A percentile compares a stretch with the other conserved stretches of the same genome.
Conservation (phyloP, 2,113 vertebrate genomes). For the Dolichallabes microphthalmus region DNA sequence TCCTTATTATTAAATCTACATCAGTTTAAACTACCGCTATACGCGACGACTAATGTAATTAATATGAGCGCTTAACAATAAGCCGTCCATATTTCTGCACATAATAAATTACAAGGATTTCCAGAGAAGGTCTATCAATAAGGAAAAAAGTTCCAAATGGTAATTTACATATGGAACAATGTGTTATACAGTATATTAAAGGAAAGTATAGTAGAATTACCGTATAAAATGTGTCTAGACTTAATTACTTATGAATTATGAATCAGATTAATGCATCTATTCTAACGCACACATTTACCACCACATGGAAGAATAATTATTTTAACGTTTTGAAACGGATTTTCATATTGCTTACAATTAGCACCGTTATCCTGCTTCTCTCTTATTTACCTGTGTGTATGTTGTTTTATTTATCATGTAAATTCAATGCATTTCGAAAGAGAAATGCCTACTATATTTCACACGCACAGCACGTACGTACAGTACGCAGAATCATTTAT, state of each 20-base stretch:
- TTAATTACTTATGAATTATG: not conserved
- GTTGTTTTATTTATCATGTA: slow-evolving; percentile 9
- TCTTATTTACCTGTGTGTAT: not conserved
- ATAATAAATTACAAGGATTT: not conserved
- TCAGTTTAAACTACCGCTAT: not conserved
- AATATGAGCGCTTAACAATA: not conserved
- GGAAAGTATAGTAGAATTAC: not conserved
- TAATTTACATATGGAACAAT: slow-evolving; percentile 56
- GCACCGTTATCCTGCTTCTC: not conserved
- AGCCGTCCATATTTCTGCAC: not conserved
- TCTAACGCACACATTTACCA: not conserved
- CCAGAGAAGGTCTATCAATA: slow-evolving; percentile 63
- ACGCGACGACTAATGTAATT: not conserved
- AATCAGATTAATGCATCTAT: no score
- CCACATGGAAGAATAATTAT: not conserved
- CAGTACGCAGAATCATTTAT: not conserved
- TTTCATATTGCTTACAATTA: not conserved
- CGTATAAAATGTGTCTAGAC: slow-evolving; percentile 11
- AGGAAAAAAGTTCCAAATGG: slow-evolving; percentile 70
- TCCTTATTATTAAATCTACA: not conserved
- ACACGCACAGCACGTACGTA: not conserved
- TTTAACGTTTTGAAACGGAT: not conserved
- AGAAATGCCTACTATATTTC: not conserved
- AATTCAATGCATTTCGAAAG: not conserved
- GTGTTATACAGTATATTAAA: slow-evolving; percentile 18